Evolutionary conservation across 1,140 invertebrate genomes (phyloP), one percentile per base, ranked within the genome.

Genomic region (Drosophila serrata): DNA sequence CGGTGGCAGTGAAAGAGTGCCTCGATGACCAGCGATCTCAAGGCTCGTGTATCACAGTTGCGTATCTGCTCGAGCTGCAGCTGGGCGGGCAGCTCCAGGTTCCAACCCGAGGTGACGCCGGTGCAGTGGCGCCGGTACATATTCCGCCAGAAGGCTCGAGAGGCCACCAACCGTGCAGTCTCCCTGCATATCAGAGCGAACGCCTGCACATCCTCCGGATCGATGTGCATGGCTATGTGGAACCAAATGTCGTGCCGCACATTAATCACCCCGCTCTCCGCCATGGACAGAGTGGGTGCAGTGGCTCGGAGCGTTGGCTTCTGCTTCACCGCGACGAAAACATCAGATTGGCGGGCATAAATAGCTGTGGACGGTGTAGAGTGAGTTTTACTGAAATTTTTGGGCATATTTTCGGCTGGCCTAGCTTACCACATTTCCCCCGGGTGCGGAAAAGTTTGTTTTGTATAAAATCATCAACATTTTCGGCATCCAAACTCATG

Each of bases 181-280:
- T 88, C 72, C 19, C 67, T 78, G 29, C 91, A 92, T 33, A 92
- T 91, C 29, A 92, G 27, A 3, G 90, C 82, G 24, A 91, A 92
- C 12, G 62, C 55, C 56, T 91, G 79, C 7, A 92, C 84, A 62
- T 92, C 84, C 57, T 92, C 90, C 4, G 91, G 91, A 12, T 81
- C 76, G 15, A 92, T 75, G 8, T 75, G 72, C 73, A 90, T 61
- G 4, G 91, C 70, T 48, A 92, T 78, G 15, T 91, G 82, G 39
- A 90, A 92, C 91, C 91, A 92, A 65, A 91, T 79, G 48, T 92
- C 90, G 55, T 90, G 80, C 3, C 56, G 55, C 43, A 79, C 57
- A 37, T 51, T 45, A 17, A 70, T 43, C n/a, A 15, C 39, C 37
- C 24, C 24, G 12, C 22, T 42, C n/a, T 64, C 46, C 29, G 27